phyloP scores from a whole-genome alignment of 1,140 invertebrate genomes.

The Drosophila biarmipes region DNA sequence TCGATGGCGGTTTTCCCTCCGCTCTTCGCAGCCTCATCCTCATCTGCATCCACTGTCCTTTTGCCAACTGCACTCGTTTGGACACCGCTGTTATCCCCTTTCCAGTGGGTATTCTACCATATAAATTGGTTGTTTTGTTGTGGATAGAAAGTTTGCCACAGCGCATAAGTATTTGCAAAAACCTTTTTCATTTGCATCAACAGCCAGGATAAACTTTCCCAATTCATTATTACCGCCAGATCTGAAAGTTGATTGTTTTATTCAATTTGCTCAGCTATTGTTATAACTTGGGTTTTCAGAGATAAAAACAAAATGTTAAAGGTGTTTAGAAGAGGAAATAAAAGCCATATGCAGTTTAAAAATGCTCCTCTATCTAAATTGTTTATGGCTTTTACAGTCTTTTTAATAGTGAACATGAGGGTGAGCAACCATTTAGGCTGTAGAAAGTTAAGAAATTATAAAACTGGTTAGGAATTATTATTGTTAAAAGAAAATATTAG shows the following conservation, averaged over 20 bases:
- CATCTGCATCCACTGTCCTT: conserved; percentile 6
- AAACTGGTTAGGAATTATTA: too few relatives aligned
- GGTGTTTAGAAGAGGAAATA: background rate
- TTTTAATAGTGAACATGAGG: too few relatives aligned
- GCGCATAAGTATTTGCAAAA: background rate
- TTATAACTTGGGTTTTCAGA: background rate
- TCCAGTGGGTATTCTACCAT: background rate
- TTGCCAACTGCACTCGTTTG: conserved; percentile 9
- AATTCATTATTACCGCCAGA: conserved; percentile 3
- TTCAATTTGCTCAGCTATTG: background rate
- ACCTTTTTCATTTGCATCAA: background rate
- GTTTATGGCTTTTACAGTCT: too few relatives aligned
- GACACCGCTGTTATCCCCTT: conserved; percentile 11
- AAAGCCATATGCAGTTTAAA: too few relatives aligned
- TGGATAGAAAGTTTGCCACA: conserved; percentile 10
- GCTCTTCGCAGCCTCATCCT: background rate
- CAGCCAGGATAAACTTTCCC: background rate
- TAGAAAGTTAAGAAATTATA: too few relatives aligned
- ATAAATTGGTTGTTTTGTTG: conserved; percentile 10
- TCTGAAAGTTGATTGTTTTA: conserved; percentile 5
- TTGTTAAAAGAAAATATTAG: too few relatives aligned
- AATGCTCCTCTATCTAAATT: too few relatives aligned
- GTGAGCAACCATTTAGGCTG: too few relatives aligned
- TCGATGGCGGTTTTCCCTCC: conserved; percentile 4
- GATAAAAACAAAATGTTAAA: background rate